These are phyloP conservation scores for Falcaria lacertinaria DNA, from an alignment of 2,888 invertebrate genomes.

Conservation along the genomic window DNA sequence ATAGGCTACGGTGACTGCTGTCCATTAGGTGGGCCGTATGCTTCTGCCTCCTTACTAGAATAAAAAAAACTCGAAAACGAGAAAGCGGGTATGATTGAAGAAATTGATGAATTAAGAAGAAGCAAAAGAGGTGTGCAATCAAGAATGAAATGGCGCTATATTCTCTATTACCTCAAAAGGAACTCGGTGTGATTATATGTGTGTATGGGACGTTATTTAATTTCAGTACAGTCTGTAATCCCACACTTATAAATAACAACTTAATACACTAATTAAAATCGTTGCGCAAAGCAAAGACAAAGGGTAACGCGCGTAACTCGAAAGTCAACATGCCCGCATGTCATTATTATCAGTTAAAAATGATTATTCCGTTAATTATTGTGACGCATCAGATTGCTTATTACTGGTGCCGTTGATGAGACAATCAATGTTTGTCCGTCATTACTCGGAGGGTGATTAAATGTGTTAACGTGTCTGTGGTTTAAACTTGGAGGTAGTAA, in stretches of 20 bases:
- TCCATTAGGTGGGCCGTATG: too few relatives aligned
- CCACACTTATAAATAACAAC: neutral
- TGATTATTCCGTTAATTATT: constrained; percentile 71
- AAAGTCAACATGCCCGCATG: constrained; percentile 64
- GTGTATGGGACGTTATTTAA: too few relatives aligned
- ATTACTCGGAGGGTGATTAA: neutral
- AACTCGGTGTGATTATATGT: too few relatives aligned
- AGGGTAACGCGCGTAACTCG: constrained; percentile 56
- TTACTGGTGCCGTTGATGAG: constrained; percentile 49
- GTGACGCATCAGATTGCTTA: constrained; percentile 69
- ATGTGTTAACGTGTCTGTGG: neutral
- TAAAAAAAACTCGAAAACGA: too few relatives aligned
- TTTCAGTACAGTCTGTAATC: neutral
- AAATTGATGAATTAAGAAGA: too few relatives aligned
- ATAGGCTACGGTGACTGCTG: too few relatives aligned
- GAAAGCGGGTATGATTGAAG: too few relatives aligned
- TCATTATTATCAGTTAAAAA: constrained; percentile 73
- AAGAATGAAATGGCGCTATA: too few relatives aligned
- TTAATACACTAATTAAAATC: neutral
- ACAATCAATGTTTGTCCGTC: constrained; percentile 42
- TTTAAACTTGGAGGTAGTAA: too few relatives aligned
- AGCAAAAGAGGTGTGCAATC: too few relatives aligned
- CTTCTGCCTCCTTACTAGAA: too few relatives aligned
- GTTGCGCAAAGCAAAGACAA: constrained; percentile 27
- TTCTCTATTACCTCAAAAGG: too few relatives aligned